Base-by-base conservation (phyloP, 2,113 vertebrate genomes). In the Andinoacara biseriatus region DNA sequence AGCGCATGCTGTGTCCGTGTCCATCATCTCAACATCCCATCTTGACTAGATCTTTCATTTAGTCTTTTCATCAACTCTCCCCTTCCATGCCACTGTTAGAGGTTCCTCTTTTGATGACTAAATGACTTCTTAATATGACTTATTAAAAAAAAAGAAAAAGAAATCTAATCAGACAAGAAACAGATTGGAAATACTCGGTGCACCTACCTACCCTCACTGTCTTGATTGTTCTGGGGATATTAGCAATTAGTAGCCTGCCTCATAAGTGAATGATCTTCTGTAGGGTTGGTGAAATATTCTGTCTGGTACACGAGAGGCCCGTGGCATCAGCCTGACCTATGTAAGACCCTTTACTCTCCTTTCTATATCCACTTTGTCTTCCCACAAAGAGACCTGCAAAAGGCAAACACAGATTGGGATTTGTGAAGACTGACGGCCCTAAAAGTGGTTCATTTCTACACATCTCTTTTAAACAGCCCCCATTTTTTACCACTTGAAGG, bases 1-100 rank as follows among this genome's bases (percentile, higher is more conserved):
- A 95, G 95, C 92, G 97, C 97, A 98, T 98, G 97, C 94, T 84
- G 93, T 96, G 96, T 97, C 92, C 79, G 95, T 96, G 92, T 95
- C 91, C 91, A 89, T 93, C 93, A 89, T 94, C 87, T 85, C 83
- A 76, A 86, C 90, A 85, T 90, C 40, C 79, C 95, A 95, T 93
- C 90, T 94, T 93, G 94, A 95, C 94, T 95, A 95, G 95, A 94
- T 90, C 88, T 87, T 80, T 91, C 93, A 94, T 93, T 89, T 92
- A 88, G 90, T 94, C 93, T 96, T 93, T 93, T 94, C 95, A 95
- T 95, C 93, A 94, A 93, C 95, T 95, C 91, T 94, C 93, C 94
- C 94, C 92, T 94, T 93, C 92, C 95, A 95, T 95, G 94, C 89
- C 96, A 96, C 96, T 89, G 89, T 97, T 96, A 96, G 87, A 91